A percentile compares a stretch with the other conserved stretches of the same genome.
These are phyloP conservation scores for Gasteruption jaculator DNA, from an alignment of 2,888 invertebrate species.

Conservation along the genomic window DNA sequence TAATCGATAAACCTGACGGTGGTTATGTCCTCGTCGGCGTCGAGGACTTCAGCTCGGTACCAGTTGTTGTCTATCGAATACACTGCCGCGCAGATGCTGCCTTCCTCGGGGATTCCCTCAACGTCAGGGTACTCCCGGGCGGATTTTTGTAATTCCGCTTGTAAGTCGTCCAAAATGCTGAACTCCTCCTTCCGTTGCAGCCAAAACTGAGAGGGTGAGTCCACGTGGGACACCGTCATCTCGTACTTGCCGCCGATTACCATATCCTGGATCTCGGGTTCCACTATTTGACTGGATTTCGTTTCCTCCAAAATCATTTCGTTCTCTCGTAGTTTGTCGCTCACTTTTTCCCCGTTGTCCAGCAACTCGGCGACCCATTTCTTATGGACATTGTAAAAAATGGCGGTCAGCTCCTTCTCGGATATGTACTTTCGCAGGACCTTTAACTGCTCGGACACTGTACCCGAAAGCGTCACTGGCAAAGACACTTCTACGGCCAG, in stretches of 20 bases:
- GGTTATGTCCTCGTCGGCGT: slow-evolving; percentile 70
- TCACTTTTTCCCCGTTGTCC: slow-evolving; percentile 54
- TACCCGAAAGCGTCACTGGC: slow-evolving; percentile 39
- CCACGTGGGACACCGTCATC: slow-evolving; percentile 67
- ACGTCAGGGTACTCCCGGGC: slow-evolving; percentile 54
- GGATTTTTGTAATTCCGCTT: slow-evolving; percentile 63
- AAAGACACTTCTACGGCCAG: slow-evolving; percentile 41
- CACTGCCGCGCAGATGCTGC: slow-evolving; percentile 69
- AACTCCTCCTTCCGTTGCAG: slow-evolving; percentile 62
- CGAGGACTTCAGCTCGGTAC: slow-evolving; percentile 89
- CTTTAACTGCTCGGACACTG: slow-evolving; percentile 50
- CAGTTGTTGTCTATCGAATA: slow-evolving; percentile 81
- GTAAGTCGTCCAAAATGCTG: slow-evolving; percentile 58
- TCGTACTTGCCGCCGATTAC: slow-evolving; percentile 37
- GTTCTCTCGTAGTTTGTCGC: slow-evolving; percentile 52
- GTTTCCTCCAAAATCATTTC: slow-evolving; percentile 19
- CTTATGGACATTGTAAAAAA: slow-evolving; percentile 54
- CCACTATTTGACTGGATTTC: neutral
- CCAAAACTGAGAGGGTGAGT: slow-evolving; percentile 74
- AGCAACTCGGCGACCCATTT: slow-evolving; percentile 59
- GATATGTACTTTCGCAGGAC: slow-evolving; percentile 28
- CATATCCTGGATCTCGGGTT: slow-evolving; percentile 43
- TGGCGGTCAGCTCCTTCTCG: slow-evolving; percentile 57
- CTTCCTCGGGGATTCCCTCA: slow-evolving; percentile 56
- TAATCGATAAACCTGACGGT: slow-evolving; percentile 75